phyloP scores from a whole-genome alignment of 2,113 vertebrate genomes.

The Alouatta palliata region DNA sequence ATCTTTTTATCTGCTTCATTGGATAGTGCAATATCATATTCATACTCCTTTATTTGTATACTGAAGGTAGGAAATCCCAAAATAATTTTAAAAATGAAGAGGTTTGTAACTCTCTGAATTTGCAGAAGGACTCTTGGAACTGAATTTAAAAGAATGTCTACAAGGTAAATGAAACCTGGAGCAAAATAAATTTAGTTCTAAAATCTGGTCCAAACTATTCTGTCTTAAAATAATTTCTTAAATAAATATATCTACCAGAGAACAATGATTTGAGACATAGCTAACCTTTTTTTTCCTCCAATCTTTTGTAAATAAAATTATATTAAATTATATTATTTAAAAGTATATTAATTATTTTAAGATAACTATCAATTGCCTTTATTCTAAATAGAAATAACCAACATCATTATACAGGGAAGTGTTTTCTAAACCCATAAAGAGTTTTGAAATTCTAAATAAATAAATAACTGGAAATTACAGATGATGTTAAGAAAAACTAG shows the following conservation, averaged over 20 bases:
- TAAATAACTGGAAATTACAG: background rate
- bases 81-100: background rate
- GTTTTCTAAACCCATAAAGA: background rate
- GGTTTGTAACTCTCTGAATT: background rate
- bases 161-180: background rate
- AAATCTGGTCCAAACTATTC: background rate
- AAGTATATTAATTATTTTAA: background rate
- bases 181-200: background rate
- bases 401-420: background rate
- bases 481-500: background rate
- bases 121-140: background rate
- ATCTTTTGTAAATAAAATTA: slow-evolving; percentile 3
- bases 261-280: background rate
- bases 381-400: background rate
- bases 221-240: background rate
- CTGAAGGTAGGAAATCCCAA: background rate
- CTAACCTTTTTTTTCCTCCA: background rate
- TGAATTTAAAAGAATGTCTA: background rate
- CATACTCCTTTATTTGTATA: background rate
- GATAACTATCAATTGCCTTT: background rate
- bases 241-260: background rate
- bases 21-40: background rate
- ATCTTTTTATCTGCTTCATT: background rate
- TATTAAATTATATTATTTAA: background rate
- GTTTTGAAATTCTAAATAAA: background rate